phyloP scores from a whole-genome alignment of 2,888 invertebrate species.

The Euzetes globulus region DNA sequence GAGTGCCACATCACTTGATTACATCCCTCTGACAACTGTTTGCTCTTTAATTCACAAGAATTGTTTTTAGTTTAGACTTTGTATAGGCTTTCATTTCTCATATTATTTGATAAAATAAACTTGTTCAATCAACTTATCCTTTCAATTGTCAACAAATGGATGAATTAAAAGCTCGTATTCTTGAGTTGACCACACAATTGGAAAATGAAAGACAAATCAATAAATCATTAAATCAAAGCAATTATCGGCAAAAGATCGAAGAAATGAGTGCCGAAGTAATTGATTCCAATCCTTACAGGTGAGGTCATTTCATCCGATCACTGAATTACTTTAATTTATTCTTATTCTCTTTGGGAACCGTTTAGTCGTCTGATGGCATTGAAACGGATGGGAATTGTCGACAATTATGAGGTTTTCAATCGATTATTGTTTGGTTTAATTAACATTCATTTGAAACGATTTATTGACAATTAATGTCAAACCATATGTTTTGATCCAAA shows the following conservation, averaged over 20 bases:
- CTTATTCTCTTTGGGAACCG: conserved; percentile 36
- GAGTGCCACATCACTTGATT: not conserved
- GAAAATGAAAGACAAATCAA: not conserved
- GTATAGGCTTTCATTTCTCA: not conserved
- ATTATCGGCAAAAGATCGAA: conserved; percentile 62
- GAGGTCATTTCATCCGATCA: not conserved
- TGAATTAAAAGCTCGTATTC: conserved; percentile 1
- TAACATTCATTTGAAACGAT: not conserved
- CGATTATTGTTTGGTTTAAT: not conserved
- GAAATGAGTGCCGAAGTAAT: conserved; percentile 93
- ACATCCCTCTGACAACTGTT: no score
- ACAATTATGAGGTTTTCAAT: conserved; percentile 71
- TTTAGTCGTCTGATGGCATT: conserved; percentile 94
- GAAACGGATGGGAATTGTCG: conserved; percentile 97
- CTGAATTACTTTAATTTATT: conserved; percentile 8
- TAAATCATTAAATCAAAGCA: not conserved
- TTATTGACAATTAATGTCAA: not conserved
- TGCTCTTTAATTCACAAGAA: no score
- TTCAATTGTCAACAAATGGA: conserved; percentile 3
- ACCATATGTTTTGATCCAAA: not conserved
- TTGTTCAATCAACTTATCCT: not conserved
- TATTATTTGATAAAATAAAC: not conserved
- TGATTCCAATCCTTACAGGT: conserved; percentile 97
- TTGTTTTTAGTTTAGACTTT: not conserved
- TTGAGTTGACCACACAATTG: conserved; percentile 6